phyloP scores from a whole-genome alignment of 2,797 vertebrate species.

The Sphenodon punctatus region DNA sequence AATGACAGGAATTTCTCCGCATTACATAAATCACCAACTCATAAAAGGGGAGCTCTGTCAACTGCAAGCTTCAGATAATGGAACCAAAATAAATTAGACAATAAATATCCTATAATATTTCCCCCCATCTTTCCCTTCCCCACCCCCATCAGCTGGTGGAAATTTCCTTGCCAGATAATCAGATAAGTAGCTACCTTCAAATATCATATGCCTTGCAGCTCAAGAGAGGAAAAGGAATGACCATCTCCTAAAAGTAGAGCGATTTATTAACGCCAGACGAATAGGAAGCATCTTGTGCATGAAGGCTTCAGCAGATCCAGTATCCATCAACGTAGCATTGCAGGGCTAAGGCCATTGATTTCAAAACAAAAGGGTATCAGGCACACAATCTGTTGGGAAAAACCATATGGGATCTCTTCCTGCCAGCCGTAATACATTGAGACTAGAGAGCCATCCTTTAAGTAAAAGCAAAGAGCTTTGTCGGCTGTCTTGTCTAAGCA shows the following conservation, averaged over 20 bases:
- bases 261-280: background rate
- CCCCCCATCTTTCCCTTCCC: too few relatives aligned
- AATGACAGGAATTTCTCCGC: conserved; percentile 12
- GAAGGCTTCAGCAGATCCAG: background rate
- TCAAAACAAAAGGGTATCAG: background rate
- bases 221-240: background rate
- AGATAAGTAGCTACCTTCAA: conserved; percentile 18
- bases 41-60: conserved; percentile 35
- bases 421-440: background rate
- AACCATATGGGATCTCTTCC: background rate
- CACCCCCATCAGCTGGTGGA: conserved; percentile 47
- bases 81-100: conserved; percentile 58
- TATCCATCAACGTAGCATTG: background rate
- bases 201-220: background rate
- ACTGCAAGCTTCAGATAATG: conserved; percentile 44
- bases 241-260: background rate
- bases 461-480: background rate
- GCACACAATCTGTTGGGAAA: background rate
- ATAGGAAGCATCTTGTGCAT: background rate
- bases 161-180: conserved; percentile 9
- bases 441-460: background rate
- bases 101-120: conserved; percentile 52
- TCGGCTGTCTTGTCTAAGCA: background rate
- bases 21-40: conserved; percentile 37
- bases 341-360: accelerated